Evolutionary conservation across 2,113 vertebrate species (phyloP).

Genomic region (Vombatus ursinus): DNA sequence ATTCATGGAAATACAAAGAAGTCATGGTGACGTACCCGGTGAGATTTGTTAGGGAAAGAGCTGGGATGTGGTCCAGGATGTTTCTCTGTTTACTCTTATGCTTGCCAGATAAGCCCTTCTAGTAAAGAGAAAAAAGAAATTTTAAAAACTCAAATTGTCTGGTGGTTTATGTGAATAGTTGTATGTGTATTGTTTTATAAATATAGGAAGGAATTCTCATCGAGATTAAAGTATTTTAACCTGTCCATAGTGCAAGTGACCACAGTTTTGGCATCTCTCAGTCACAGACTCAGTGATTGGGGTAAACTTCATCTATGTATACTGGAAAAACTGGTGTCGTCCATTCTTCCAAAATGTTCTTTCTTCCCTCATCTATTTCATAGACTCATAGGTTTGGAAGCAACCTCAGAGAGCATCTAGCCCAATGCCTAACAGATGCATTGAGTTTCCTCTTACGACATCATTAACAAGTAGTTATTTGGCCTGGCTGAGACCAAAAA

Average conservation of each 20-base stretch:
- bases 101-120: not conserved
- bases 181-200: not conserved
- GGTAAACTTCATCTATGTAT: not conserved
- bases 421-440: not conserved
- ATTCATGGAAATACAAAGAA: slow-evolving; percentile 2
- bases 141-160: not conserved
- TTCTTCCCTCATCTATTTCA: not conserved
- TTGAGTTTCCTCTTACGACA: not conserved
- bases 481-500: not conserved
- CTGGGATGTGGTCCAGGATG: not conserved
- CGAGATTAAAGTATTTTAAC: not conserved
- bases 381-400: not conserved
- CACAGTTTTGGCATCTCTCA: not conserved
- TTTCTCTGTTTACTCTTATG: not conserved
- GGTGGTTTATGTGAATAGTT: not conserved
- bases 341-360: not conserved
- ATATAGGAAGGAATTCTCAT: not conserved
- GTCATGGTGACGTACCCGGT: not conserved
- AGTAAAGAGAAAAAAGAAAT: not conserved
- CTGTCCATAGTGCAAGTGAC: not conserved
- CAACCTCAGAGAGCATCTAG: not conserved
- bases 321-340: not conserved
- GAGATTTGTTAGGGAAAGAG: slow-evolving; percentile 1
- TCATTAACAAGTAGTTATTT: not conserved
- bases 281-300: not conserved